Evolutionary conservation across 1,140 invertebrate genomes (phyloP).

Genomic region (Penaeus japonicus): DNA sequence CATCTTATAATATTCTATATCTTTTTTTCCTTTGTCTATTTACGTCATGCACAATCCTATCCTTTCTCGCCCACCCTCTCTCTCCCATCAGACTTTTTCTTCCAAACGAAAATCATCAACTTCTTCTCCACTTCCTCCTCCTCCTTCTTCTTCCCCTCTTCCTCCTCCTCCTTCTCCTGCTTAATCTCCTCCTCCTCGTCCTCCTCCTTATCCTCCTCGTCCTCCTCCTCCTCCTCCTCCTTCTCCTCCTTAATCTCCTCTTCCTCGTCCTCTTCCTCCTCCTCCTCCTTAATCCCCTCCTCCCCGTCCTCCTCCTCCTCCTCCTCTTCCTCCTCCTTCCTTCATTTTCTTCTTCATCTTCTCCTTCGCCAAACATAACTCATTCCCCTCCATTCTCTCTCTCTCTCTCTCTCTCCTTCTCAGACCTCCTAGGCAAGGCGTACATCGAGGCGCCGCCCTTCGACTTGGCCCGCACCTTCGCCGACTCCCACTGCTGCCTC

Average conservation of each 20-base stretch:
- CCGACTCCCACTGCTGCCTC: conserved; percentile 66
- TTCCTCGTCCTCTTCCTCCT: not conserved
- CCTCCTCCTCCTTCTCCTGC: not conserved
- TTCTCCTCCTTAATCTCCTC: not conserved
- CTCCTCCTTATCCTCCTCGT: not conserved
- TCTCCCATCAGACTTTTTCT: no score
- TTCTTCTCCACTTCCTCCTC: not conserved
- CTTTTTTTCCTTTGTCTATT: no score
- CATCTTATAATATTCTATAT: no score
- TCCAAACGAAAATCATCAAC: no score
- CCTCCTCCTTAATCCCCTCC: not conserved
- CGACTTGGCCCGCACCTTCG: conserved; percentile 67
- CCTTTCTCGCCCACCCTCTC: no score
- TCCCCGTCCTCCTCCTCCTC: not conserved
- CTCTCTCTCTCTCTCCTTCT: not conserved
- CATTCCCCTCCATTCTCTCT: no score
- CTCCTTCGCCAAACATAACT: not conserved
- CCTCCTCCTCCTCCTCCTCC: not conserved
- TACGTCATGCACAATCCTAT: no score
- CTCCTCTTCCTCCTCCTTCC: not conserved
- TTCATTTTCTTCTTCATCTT: not conserved
- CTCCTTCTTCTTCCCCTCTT: not conserved
- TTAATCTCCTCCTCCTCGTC: not conserved
- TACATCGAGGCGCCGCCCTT: conserved; percentile 70
- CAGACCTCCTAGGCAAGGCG: conserved; percentile 64